These are phyloP conservation scores for Mya arenaria DNA, from an alignment of 1,140 invertebrate genomes.

Conservation along the genomic window DNA sequence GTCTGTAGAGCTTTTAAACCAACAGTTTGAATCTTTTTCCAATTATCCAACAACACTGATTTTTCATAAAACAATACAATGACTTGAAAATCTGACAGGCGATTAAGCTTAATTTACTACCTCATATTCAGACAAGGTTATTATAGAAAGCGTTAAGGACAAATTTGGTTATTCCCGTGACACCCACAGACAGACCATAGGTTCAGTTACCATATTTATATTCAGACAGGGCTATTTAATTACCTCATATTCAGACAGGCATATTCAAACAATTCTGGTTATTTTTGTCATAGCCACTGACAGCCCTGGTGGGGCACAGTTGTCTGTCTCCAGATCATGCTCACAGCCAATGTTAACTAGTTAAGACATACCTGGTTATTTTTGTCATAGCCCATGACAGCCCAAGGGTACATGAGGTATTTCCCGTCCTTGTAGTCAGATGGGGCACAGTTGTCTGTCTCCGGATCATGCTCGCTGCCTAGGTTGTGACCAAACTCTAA, in stretches of 20 bases:
- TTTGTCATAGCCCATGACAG: constrained; percentile 96
- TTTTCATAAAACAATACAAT: too few relatives aligned
- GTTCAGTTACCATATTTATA: too few relatives aligned
- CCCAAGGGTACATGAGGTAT: constrained; percentile 98
- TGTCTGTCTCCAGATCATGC: not conserved
- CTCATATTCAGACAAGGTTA: too few relatives aligned
- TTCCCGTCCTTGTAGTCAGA: constrained; percentile 94
- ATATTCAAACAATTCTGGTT: constrained; percentile 90
- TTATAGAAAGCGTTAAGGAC: too few relatives aligned
- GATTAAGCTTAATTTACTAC: too few relatives aligned
- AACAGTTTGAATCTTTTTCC: too few relatives aligned
- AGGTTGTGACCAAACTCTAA: constrained; percentile 94
- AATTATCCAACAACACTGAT: too few relatives aligned
- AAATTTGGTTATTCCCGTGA: too few relatives aligned
- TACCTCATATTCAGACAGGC: not conserved
- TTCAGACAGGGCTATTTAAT: too few relatives aligned
- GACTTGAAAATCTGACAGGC: too few relatives aligned
- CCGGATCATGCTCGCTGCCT: constrained; percentile 98
- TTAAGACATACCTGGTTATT: constrained; percentile 92
- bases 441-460: constrained; percentile 96
- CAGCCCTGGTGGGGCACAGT: constrained; percentile 88
- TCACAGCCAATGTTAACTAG: not conserved
- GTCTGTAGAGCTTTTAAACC: too few relatives aligned
- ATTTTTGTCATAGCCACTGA: constrained; percentile 97
- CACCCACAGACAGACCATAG: too few relatives aligned